These are phyloP conservation scores for Dermochelys coriacea DNA, from an alignment of 2,797 vertebrate species.

Conservation along the genomic window DNA sequence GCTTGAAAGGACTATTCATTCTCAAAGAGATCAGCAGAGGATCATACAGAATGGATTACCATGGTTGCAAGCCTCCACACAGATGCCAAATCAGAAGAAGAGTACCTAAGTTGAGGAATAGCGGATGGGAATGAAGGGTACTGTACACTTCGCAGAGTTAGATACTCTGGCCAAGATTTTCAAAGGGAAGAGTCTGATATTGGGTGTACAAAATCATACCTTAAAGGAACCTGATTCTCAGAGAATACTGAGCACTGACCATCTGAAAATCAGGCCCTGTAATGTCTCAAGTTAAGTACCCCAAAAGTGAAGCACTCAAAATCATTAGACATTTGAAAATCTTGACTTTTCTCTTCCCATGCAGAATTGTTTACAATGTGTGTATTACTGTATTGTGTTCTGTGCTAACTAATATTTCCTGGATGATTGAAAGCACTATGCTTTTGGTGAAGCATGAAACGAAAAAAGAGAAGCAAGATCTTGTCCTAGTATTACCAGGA, in stretches of 20 bases:
- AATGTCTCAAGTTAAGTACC: background rate
- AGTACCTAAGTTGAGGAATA: background rate
- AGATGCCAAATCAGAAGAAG: too few species aligned
- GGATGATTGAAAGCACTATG: background rate
- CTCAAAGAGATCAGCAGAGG: too few species aligned
- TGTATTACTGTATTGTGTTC: background rate
- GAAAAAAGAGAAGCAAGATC: background rate
- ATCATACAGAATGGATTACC: too few species aligned
- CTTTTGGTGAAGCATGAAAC: background rate
- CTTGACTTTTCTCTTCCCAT: background rate
- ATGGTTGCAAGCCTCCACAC: too few species aligned
- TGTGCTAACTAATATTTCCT: background rate
- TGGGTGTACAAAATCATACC: rapidly evolving
- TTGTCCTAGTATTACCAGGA: background rate
- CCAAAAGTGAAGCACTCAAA: background rate
- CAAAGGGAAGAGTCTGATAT: background rate
- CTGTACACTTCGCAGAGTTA: background rate
- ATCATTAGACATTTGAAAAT: background rate
- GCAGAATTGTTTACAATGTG: background rate
- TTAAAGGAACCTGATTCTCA: background rate
- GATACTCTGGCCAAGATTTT: background rate
- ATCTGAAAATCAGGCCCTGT: background rate
- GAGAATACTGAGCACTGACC: too few species aligned
- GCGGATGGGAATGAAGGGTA: background rate
- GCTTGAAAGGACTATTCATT: too few species aligned